Conservation (phyloP, 2,113 vertebrate genomes). For the Indri indri region DNA sequence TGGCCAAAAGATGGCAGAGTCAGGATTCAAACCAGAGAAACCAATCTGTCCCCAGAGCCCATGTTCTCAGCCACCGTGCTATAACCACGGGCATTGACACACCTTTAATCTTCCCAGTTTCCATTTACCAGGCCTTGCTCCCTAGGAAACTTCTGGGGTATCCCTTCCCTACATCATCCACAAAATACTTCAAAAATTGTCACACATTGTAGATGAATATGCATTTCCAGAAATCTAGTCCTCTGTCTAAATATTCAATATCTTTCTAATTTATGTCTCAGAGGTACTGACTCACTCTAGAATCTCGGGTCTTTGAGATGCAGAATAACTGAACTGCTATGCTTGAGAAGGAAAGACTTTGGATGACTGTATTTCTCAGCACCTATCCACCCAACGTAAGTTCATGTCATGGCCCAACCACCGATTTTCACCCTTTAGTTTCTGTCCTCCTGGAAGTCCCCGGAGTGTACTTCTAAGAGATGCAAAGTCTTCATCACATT, state of each 20-base stretch:
- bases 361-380: background rate
- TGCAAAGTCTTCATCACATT: background rate
- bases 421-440: background rate
- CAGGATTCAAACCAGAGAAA: background rate
- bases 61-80: accelerated
- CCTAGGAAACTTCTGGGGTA: background rate
- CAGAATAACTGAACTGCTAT: background rate
- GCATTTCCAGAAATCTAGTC: background rate
- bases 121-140: background rate
- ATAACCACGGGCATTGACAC: background rate
- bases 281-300: background rate
- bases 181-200: background rate
- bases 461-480: background rate
- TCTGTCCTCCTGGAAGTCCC: background rate
- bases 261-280: background rate
- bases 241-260: background rate
- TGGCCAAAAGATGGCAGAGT: background rate
- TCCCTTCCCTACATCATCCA: background rate
- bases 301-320: background rate
- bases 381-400: background rate
- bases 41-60: background rate
- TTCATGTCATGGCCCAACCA: background rate
- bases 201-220: background rate
- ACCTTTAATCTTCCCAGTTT: background rate
- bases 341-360: background rate